Conservation (phyloP, 1,140 invertebrate genomes). For the Trichonephila clavata region DNA sequence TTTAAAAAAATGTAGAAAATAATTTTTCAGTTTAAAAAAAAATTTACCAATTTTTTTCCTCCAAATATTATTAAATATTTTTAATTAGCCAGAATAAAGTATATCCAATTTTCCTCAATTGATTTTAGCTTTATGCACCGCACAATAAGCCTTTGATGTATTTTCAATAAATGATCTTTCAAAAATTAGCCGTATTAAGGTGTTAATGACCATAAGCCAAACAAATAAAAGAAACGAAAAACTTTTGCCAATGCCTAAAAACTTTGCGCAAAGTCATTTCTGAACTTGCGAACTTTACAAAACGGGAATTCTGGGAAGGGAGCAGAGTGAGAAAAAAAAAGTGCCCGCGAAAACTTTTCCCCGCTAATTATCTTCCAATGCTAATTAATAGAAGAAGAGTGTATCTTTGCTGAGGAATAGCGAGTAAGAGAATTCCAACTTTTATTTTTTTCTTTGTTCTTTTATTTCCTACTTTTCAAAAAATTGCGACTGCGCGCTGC, state of each 20-base stretch:
- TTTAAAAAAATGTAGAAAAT: neutral
- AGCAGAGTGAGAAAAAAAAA: neutral
- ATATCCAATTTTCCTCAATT: neutral
- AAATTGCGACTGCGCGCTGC: constrained; percentile 49
- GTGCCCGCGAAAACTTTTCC: constrained; percentile 56
- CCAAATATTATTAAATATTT: neutral
- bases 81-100: neutral
- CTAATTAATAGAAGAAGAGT: constrained; percentile 74
- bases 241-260: constrained; percentile 1
- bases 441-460: constrained; percentile 5
- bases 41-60: neutral
- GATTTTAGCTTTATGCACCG: constrained; percentile 21
- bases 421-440: constrained; percentile 31
- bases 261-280: constrained; percentile 56
- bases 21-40: neutral
- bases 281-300: constrained; percentile 70
- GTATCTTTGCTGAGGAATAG: constrained; percentile 32
- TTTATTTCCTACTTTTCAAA: constrained; percentile 37
- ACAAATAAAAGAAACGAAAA: constrained; percentile 51
- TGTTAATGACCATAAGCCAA: constrained; percentile 69
- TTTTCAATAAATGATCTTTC: constrained; percentile 59
- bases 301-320: constrained; percentile 28
- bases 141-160: constrained; percentile 33
- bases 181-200: constrained; percentile 45
- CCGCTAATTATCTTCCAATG: constrained; percentile 75